phyloP scores from a whole-genome alignment of 2,113 vertebrate genomes.

The Corydoras maculifer region DNA sequence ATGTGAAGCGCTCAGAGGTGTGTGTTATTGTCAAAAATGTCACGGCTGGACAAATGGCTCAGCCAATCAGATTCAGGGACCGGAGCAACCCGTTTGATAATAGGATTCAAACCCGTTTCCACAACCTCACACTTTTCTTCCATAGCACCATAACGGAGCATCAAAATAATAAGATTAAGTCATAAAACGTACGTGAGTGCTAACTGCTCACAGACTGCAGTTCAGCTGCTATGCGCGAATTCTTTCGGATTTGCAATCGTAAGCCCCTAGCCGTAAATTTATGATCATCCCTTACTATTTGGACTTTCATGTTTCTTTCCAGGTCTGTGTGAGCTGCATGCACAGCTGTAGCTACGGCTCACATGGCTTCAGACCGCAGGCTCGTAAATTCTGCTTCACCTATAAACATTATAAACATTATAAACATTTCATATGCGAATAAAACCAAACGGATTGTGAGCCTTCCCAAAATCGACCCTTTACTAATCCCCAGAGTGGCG shows the following conservation, averaged over 20 bases:
- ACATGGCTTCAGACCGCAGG: background rate
- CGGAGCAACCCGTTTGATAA: no score
- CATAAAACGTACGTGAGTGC: no score
- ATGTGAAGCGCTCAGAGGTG: no score
- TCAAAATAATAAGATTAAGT: no score
- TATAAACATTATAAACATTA: background rate
- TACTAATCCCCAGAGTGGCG: background rate
- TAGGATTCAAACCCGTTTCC: no score
- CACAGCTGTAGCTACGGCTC: background rate
- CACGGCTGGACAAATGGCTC: no score
- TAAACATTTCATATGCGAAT: conserved; percentile 12
- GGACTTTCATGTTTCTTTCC: background rate
- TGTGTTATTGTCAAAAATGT: no score
- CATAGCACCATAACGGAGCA: no score
- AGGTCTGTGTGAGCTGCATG: background rate
- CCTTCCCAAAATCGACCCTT: background rate
- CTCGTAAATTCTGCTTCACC: background rate
- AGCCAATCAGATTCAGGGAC: no score
- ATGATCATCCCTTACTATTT: background rate
- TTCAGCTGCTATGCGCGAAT: no score
- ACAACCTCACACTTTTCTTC: no score
- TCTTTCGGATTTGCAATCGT: background rate
- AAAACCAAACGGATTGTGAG: background rate
- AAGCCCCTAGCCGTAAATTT: background rate
- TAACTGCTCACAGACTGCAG: no score